Percentiles rank a stretch among this genome's conserved stretches.
phyloP scores from a whole-genome alignment of 2,113 vertebrate genomes.

The Struthidea cinerea region DNA sequence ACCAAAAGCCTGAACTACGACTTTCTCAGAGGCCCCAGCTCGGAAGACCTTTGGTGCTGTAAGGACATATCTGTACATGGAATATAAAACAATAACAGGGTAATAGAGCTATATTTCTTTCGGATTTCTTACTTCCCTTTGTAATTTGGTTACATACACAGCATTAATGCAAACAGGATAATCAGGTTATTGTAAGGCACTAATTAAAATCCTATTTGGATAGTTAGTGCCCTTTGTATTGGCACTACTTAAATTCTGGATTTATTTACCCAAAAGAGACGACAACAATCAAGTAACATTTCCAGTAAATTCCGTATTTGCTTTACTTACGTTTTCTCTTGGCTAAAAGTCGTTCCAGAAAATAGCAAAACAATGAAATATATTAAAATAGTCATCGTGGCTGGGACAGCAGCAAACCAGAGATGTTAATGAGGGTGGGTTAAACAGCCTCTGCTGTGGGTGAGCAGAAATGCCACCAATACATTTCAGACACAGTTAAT shows the following conservation, averaged over 20 bases:
- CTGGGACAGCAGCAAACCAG: neutral
- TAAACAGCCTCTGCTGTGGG: neutral
- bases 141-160: rapidly evolving
- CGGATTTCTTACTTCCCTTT: neutral
- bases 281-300: neutral
- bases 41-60: conserved; percentile 79
- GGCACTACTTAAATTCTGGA: neutral
- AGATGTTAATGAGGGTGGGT: neutral
- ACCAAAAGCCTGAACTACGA: conserved; percentile 84
- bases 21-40: conserved; percentile 76
- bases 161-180: neutral
- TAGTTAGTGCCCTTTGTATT: neutral
- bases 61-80: conserved; percentile 79
- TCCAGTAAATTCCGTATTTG: neutral
- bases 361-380: conserved; percentile 49
- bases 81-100: neutral
- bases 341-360: conserved; percentile 40
- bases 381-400: conserved; percentile 45
- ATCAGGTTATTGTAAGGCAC: neutral
- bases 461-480: neutral
- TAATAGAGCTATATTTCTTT: neutral
- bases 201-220: neutral
- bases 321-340: conserved; percentile 77
- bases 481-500: conserved; percentile 56
- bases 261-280: neutral